phyloP scores from a whole-genome alignment of 2,797 vertebrate genomes.

The Trachops cirrhosus region DNA sequence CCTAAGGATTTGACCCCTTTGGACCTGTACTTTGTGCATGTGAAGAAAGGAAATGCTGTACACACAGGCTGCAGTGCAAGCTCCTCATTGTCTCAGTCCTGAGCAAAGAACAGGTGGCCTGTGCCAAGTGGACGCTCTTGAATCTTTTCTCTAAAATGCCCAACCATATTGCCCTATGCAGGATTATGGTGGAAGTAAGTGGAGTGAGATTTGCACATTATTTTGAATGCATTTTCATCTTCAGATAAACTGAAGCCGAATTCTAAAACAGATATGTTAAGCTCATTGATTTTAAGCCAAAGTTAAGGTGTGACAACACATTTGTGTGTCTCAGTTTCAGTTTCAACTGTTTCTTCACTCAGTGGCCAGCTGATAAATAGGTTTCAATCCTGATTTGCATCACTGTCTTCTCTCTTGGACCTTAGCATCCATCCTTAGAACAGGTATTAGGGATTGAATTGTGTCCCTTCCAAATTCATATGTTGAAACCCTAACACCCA shows the following conservation, averaged over 20 bases:
- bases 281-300: neutral
- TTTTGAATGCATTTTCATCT: conserved; percentile 59
- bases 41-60: neutral
- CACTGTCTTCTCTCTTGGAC: neutral
- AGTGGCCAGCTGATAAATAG: neutral
- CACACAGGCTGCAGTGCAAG: neutral
- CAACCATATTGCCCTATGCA: neutral
- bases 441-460: neutral
- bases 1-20: neutral
- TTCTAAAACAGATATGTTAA: neutral
- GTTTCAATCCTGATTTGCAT: neutral
- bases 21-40: neutral
- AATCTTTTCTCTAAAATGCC: conserved; percentile 24
- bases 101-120: neutral
- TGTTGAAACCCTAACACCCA: neutral
- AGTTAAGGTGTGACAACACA: neutral
- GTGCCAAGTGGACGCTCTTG: neutral
- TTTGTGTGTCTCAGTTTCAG: neutral
- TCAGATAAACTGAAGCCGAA: neutral
- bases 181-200: neutral
- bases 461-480: neutral
- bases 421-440: neutral
- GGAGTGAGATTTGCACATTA: neutral
- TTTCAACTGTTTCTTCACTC: neutral
- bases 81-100: neutral